A percentile compares a stretch with the other conserved stretches of the same genome.
These are phyloP conservation scores for Plagodis pulveraria DNA, from an alignment of 2,888 invertebrate species.

Conservation along the genomic window DNA sequence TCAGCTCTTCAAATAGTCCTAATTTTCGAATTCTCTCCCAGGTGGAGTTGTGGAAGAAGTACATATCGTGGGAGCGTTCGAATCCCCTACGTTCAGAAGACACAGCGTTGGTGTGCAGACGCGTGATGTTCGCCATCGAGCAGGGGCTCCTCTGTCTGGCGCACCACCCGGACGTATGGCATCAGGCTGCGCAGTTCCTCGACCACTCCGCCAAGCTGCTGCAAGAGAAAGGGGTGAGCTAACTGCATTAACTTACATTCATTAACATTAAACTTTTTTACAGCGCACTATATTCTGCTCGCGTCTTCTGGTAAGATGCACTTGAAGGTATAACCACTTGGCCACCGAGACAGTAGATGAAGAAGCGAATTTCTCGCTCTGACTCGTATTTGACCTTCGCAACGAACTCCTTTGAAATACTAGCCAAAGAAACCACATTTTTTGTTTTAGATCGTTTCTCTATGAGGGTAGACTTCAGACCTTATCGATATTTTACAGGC, in stretches of 20 bases:
- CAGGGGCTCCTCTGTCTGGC: constrained; percentile 98
- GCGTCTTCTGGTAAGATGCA: too few species aligned
- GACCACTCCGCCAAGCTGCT: constrained; percentile 97
- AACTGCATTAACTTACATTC: not conserved
- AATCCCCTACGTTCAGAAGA: constrained; percentile 99
- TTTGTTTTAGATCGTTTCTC: too few species aligned
- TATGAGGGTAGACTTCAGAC: too few species aligned
- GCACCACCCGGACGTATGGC: constrained; percentile 99
- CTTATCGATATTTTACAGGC: too few species aligned
- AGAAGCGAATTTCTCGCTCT: too few species aligned
- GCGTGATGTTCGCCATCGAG: constrained; percentile 99
- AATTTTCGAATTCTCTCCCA: constrained; percentile 50
- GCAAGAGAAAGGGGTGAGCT: constrained; percentile 95
- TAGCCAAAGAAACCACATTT: too few species aligned
- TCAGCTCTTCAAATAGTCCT: not conserved
- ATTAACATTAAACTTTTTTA: too few species aligned
- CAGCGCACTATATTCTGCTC: too few species aligned
- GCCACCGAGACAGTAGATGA: too few species aligned
- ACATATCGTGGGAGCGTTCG: constrained; percentile 98
- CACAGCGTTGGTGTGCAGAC: constrained; percentile 94
- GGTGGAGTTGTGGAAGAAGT: constrained; percentile 99
- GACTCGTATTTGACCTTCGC: too few species aligned
- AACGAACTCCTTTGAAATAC: too few species aligned
- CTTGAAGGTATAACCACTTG: too few species aligned
- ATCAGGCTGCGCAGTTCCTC: constrained; percentile 98